Percentiles rank a stretch among this genome's conserved stretches.
Evolutionary conservation across 2,113 vertebrate species (phyloP).

Genomic region (Pholis gunnellus): DNA sequence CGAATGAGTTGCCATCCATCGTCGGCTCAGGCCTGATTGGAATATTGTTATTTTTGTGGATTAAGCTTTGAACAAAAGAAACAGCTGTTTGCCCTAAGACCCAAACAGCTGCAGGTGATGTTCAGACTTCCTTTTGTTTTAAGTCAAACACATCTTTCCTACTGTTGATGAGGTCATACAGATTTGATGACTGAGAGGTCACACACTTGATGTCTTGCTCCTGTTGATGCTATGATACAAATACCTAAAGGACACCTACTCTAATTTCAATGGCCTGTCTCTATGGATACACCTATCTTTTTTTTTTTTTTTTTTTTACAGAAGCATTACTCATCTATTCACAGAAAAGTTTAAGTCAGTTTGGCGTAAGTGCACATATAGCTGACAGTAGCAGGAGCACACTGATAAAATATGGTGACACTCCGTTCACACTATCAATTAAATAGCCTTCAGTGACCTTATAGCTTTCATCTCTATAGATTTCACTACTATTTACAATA

Average conservation of each 20-base stretch:
- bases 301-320: constrained; percentile 35
- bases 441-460: constrained; percentile 52
- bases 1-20: not conserved
- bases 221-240: constrained; percentile 46
- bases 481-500: constrained; percentile 68
- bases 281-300: constrained; percentile 53
- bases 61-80: constrained; percentile 8
- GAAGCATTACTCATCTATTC: constrained; percentile 59
- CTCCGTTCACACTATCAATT: constrained; percentile 34
- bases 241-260: constrained; percentile 46
- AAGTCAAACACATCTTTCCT: constrained; percentile 1
- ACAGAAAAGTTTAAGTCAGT: constrained; percentile 54
- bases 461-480: constrained; percentile 58
- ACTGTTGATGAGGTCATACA: not conserved
- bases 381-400: constrained; percentile 63
- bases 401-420: constrained; percentile 55
- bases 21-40: constrained; percentile 10
- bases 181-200: constrained; percentile 19
- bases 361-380: constrained; percentile 69
- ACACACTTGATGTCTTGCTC: constrained; percentile 10
- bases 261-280: constrained; percentile 53
- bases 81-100: not conserved
- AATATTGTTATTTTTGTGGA: constrained; percentile 3
- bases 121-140: constrained; percentile 9
- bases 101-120: not conserved